Base-by-base conservation (phyloP, 2,113 vertebrate species). In the Excalfactoria chinensis region DNA sequence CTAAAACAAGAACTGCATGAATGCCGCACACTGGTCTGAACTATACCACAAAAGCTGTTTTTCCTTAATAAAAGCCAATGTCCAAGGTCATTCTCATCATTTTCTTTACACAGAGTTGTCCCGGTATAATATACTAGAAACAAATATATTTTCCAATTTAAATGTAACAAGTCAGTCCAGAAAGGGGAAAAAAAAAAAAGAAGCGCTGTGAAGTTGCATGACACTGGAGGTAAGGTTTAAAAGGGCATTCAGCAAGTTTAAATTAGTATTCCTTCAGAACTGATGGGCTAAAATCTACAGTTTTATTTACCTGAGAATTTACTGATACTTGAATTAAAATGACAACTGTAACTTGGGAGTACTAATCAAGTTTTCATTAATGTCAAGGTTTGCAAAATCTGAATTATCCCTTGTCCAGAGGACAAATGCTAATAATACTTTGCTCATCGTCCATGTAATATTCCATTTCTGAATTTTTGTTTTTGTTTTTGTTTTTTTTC, bases 21-120 rank as follows among this genome's bases (percentile, higher is more conserved):
- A 3, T 17, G 30, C 16, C 10, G 74, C 81, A 23, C 7, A 46
- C 41, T 49, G 5, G 2, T 91, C 78, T 46, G 46, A 84, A 93
- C 68, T 37, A 83, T 93, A 59, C 28, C 4, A 11, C 26, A 70
- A 55, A 37, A 89, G 11, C 8, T 44, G 11, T 30, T 78, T 93
- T 84, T 49, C 74, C 82, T 48, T 82, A 66, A 76, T 90, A 90
- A 95, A 89, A 93, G 19, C 44, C 70, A 87, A 67, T 43, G 34
- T 82, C 49, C 59, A 49, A 82, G 23, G 22, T 17, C 46, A 66
- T 82, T 90, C 73, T 88, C 21, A 75, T 84, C 28, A 86, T 21
- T 74, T 71, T 51, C 73, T 75, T 58, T 41, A n/a, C 28, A 49
- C 6, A 58, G n/a, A 69, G 89, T 84, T 85, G 25, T 87, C 89